phyloP scores from a whole-genome alignment of 2,888 invertebrate genomes.

The Campoletis raptor region DNA sequence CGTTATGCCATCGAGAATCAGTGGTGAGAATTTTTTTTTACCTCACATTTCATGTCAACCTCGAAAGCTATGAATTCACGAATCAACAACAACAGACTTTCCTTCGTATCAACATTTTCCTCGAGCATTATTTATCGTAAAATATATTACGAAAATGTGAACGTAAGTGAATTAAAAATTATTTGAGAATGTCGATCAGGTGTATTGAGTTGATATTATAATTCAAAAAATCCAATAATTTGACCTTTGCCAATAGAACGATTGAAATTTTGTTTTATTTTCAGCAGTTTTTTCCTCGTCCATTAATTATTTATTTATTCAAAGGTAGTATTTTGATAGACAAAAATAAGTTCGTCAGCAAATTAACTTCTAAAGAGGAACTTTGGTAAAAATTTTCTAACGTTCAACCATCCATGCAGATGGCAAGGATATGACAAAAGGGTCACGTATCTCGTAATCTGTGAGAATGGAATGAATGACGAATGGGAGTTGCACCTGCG shows the following conservation, averaged over 20 bases:
- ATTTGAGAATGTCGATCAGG: background rate
- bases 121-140: background rate
- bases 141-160: background rate
- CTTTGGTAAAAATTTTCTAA: background rate
- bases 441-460: constrained; percentile 37
- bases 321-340: background rate
- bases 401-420: background rate
- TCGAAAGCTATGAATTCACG: background rate
- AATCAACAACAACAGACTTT: background rate
- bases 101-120: background rate
- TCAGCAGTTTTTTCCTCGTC: background rate
- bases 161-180: background rate
- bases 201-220: background rate
- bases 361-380: background rate
- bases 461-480: constrained; percentile 31
- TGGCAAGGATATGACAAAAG: constrained; percentile 29
- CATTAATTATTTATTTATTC: background rate
- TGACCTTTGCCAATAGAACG: background rate
- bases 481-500: constrained; percentile 42
- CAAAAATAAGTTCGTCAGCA: background rate
- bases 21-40: background rate
- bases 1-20: constrained; percentile 29
- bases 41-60: background rate
- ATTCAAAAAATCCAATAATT: background rate
- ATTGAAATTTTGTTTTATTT: background rate